Evolutionary conservation across 2,113 vertebrate genomes (phyloP), one percentile per base, ranked within the genome.

Genomic region (Martes martes): DNA sequence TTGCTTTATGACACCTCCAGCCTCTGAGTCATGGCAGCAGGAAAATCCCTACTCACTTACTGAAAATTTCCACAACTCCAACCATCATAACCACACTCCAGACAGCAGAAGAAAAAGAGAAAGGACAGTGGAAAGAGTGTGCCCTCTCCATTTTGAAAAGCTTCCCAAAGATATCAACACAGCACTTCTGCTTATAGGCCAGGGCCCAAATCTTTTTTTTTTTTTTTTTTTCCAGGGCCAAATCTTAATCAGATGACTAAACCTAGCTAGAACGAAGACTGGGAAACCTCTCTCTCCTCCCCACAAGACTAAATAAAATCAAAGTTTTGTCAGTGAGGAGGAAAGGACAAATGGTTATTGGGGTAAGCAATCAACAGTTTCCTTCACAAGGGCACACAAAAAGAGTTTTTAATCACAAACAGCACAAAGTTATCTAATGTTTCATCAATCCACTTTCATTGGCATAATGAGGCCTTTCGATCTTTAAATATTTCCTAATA

Each of bases 401-500:
- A 89, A 63, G 26, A 28, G 55, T 39, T 91, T 84, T 92, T 92
- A 73, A 73, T 81, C 4, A 0, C 42, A 47, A 84, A 61, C 15
- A 36, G 45, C 47, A 82, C 42, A 61, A 86, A 89, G 19, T 67
- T 80, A 80, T 71, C 45, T 91, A 91, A 67, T 79, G 83, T 89
- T 79, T 95, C 50, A 82, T 92, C 36, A 76, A 36, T 74, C 39
- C 67, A 5, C 5, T 36, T 93, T 59, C 26, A 42, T n/a, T 87
- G 39, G 39, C 26, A 71, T 55, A 93, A 73, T 50, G 33, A 92
- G 26, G 4, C 11, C 50, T 92, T 96, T 95, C 79, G 11, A 50
- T 82, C 23, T 73, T 94, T 82, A 92, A 89, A 81, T 92, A 85
- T 76, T 7, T 81, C 63, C 82, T 76, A 83, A 80, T 59, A 94